Evolutionary conservation across 2,888 invertebrate species (phyloP), one percentile per base, ranked within the genome.

Genomic region (Vesta saturnalis): DNA sequence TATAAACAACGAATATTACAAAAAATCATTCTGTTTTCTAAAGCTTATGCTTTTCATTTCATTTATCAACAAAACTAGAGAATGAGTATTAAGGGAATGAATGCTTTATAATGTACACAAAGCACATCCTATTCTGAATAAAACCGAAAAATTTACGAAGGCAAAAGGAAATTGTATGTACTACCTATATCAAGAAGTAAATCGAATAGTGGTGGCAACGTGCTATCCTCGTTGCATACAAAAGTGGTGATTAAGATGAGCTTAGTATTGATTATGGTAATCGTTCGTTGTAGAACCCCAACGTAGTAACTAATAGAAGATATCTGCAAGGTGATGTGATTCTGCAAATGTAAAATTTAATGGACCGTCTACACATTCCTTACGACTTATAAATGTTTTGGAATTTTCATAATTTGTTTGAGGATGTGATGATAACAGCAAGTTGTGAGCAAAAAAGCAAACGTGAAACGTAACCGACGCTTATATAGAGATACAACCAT

Each of bases 201-300:
- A 57, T 16, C 23, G 57, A 39, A 63, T 21, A 47, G 63, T 63
- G 57, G 57, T 23, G 55, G 63, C 49, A 47, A 16, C 16, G 16
- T 57, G 30, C 63, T 57, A 55, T 57, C 47, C 57, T 18, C 23
- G 18, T 63, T 63, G 62, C 57, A 57, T 57, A 63, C 63, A 47
- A 63, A 63, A 57, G 47, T 56, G 56, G 57, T 46, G 16, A 63
- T 63, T 63, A 63, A 47, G 63, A 63, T 57, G 63, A 63, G 63
- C 57, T 63, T 57, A 63, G 21, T 63, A 63, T 63, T 63, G 63
- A 63, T 63, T 63, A 63, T 57, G 63, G 47, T 63, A 63, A 63
- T 63, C 57, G 57, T 46, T 57, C 47, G 30, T 23, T 12, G 23
- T 43, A 23, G 46, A 18, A 43, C 16, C 46, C 46, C 39, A 55